phyloP scores from a whole-genome alignment of 2,797 vertebrate species.

The Enteromius unitaeniatus region DNA sequence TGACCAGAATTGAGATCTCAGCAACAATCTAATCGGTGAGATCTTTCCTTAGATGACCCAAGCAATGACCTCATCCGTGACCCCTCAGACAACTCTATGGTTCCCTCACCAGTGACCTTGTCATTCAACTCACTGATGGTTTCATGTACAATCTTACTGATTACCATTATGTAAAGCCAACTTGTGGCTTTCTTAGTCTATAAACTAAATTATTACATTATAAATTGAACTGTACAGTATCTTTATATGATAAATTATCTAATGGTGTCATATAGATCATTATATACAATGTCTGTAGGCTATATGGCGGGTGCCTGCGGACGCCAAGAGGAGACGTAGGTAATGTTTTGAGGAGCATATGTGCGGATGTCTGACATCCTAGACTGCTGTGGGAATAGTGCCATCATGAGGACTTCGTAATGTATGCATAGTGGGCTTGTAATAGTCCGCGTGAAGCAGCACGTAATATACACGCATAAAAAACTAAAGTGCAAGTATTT shows the following conservation, averaged over 20 bases:
- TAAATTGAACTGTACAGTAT: not conserved
- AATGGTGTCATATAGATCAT: not conserved
- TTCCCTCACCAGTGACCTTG: not conserved
- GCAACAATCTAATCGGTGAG: conserved; percentile 18
- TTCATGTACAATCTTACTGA: conserved; percentile 3
- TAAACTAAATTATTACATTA: not conserved
- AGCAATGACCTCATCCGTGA: conserved; percentile 22
- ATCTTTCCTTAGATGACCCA: conserved; percentile 22
- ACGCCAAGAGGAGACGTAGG: not conserved
- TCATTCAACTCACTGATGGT: not conserved
- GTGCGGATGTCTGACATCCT: not conserved
- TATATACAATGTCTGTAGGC: not conserved
- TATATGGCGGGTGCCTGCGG: too few relatives aligned
- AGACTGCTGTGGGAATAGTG: conserved; percentile 40
- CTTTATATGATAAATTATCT: not conserved
- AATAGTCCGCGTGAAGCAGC: not conserved
- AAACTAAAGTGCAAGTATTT: too few relatives aligned
- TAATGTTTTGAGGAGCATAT: not conserved
- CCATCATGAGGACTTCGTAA: conserved; percentile 31
- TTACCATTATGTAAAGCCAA: not conserved
- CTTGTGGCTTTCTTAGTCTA: not conserved
- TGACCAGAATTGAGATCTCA: conserved; percentile 38
- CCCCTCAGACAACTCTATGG: not conserved
- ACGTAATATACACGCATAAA: too few relatives aligned
- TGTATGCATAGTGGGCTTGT: not conserved